Base-by-base conservation (phyloP, 2,113 vertebrate genomes). In the Erpornis zantholeuca region DNA sequence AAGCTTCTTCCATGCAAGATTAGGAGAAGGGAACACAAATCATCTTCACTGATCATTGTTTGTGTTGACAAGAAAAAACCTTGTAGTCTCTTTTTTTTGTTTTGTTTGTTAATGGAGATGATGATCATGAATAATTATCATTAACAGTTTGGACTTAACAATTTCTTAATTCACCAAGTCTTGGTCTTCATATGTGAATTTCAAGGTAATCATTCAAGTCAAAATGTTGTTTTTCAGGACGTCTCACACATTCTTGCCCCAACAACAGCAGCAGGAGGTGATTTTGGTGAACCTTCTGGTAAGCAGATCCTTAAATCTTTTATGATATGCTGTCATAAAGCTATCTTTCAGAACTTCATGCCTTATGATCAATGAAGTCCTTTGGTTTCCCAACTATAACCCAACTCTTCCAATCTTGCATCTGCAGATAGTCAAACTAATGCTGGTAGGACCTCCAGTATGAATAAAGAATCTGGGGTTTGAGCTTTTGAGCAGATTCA, bases 201-300 rank as follows among this genome's bases (percentile, higher is more conserved):
- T 82, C 52, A 76, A 86, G 19, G 22, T 56, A 56, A 73, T 44
- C 18, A 70, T 56, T 94, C 35, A 96, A 92, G 13, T 54, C 24
- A 66, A 90, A 82, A 82, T 90, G 16, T 77, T 95, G 42, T 92
- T 90, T 97, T 97, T 65, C 80, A 98, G 98, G 98, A 98, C 76
- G 98, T 98, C 28, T 97, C 97, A 8, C 97, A 98, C 78, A 97
- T 98, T 92, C 96, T 97, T 65, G 97, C 50, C 17, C 97, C 97
- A 81, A 84, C 94, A 85, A 97, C 96, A 53, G 96, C 92, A 63
- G 96, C 97, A n/a, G 97, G 97, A 94, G 98, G 97, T 76, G 98
- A 98, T 42, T 98, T 97, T 84, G 93, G 96, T 61, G 98, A 98
- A 44, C 96, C 98, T 25, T 98, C 98, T 73, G 98, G 98, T 98